A percentile compares a stretch with the other conserved stretches of the same genome.
These are phyloP conservation scores for Hydroisotoma schaefferi DNA, from an alignment of 2,888 invertebrate genomes.

Conservation along the genomic window DNA sequence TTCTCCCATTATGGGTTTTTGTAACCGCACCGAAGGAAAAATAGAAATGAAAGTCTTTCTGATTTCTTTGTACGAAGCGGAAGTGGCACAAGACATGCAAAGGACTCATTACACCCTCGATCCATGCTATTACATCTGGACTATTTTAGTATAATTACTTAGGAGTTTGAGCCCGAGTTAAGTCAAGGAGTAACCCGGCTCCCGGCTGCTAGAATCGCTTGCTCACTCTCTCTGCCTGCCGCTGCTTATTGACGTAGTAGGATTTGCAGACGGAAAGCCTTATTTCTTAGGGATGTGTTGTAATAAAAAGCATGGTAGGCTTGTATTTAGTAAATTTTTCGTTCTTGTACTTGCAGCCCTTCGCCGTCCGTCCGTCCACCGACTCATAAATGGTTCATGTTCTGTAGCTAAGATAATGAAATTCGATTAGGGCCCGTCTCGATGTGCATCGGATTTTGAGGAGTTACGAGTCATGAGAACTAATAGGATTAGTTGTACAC, in stretches of 20 bases:
- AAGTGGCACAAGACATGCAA: slow-evolving; percentile 48
- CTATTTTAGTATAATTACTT: slow-evolving; percentile 49
- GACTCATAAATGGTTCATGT: slow-evolving; percentile 47
- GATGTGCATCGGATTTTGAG: slow-evolving; percentile 47
- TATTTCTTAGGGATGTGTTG: slow-evolving; percentile 2
- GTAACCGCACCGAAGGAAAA: slow-evolving; percentile 38
- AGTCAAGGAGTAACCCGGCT: no score
- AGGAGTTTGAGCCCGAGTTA: slow-evolving; percentile 6
- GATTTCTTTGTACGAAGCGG: slow-evolving; percentile 45
- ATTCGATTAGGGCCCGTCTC: slow-evolving; percentile 48
- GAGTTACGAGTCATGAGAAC: slow-evolving; percentile 48
- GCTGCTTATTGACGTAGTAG: background rate
- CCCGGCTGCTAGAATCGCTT: no score
- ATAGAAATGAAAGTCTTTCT: slow-evolving; percentile 48
- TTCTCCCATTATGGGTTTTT: slow-evolving; percentile 41
- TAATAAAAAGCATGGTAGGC: slow-evolving; percentile 9
- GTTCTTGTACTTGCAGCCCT: background rate
- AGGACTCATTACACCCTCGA: slow-evolving; percentile 48
- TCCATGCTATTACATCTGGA: slow-evolving; percentile 46
- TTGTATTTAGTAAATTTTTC: slow-evolving; percentile 17
- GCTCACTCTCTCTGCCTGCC: background rate
- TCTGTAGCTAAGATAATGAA: slow-evolving; percentile 47
- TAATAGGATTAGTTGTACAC: slow-evolving; percentile 49
- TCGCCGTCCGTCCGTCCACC: background rate
- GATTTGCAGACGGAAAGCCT: background rate